phyloP scores from a whole-genome alignment of 2,797 vertebrate genomes.

The Myiothlypis chrysogaster region DNA sequence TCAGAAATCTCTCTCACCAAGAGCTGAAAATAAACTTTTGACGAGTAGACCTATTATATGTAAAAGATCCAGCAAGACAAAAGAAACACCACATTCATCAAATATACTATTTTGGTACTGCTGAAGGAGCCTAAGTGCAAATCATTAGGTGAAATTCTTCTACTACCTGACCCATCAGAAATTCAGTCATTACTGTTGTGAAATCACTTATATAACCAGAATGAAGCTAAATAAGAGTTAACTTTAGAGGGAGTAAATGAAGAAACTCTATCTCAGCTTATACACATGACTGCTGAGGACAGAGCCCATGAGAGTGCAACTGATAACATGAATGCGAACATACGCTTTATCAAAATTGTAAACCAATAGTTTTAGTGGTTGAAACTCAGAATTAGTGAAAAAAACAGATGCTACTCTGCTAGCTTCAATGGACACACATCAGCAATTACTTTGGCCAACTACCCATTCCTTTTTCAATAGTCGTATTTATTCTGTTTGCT shows the following conservation, averaged over 20 bases:
- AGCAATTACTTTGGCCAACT: not conserved
- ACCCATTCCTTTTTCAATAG: not conserved
- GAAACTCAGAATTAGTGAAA: not conserved
- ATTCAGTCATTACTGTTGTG: not conserved
- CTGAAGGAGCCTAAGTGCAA: not conserved
- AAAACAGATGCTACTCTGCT: not conserved
- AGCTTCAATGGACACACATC: not conserved
- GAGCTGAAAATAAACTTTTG: not conserved
- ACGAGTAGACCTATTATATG: not conserved
- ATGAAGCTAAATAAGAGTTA: not conserved
- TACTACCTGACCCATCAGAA: not conserved
- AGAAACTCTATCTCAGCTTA: not conserved
- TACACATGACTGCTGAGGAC: fast-evolving
- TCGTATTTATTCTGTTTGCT: not conserved
- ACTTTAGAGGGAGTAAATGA: not conserved
- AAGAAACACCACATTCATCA: not conserved
- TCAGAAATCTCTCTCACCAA: not conserved
- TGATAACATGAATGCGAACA: not conserved
- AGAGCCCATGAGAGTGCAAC: not conserved
- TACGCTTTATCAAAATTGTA: not conserved
- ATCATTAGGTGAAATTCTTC: not conserved
- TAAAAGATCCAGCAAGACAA: not conserved
- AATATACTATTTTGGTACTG: not conserved
- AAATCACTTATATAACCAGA: not conserved
- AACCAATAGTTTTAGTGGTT: not conserved